Evolutionary conservation across 1,140 invertebrate genomes (phyloP), one percentile per base, ranked within the genome.

Genomic region (Solenopsis fugax): DNA sequence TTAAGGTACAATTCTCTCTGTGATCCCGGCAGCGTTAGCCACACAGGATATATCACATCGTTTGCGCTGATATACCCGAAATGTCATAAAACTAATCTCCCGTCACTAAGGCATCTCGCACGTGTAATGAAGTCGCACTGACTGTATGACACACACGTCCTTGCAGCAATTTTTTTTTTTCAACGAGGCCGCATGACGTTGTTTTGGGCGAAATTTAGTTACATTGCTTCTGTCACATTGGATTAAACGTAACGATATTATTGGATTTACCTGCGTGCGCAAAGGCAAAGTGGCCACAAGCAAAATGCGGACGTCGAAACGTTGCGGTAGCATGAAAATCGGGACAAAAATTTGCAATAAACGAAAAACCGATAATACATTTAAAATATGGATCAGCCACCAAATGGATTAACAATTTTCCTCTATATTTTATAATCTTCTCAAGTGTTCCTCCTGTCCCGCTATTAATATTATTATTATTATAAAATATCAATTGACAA

Each of bases 51-150:
- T 48, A 58, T 58, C 34, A 29, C 60, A 16, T 58, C 80, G 67
- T 82, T 82, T 72, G 52, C 52, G 41, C 37, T 73, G 45, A 73
- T 60, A 29, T 37, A 73, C 24, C 69, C n/a, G 41, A 82, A 72
- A 58, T 34, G 65, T 58, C 48, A 13, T 50, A 71, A 58, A 58
- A 56, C 34, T 81, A 81, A 71, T 81, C 64, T 56, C 10, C 21
- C 65, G 37, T 72, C 37, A 41, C 29, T 69, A 82, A 56, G 78
- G 21, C 50, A 56, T 0, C 45, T 72, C 78, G 4, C 48, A 54
- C 34, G 50, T 29, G 54, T 80, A 80, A 80, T 41, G 34, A 69
- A 65, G 45, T 80, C 76, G 29, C 29, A 34, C 29, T 21, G 60
- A 37, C n/a, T n/a, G n/a, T 29, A 37, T 18, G 24, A 37, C 18